Percentiles rank a stretch among this genome's conserved stretches.
phyloP scores from a whole-genome alignment of 2,888 invertebrate species.

The Thecophora atra region DNA sequence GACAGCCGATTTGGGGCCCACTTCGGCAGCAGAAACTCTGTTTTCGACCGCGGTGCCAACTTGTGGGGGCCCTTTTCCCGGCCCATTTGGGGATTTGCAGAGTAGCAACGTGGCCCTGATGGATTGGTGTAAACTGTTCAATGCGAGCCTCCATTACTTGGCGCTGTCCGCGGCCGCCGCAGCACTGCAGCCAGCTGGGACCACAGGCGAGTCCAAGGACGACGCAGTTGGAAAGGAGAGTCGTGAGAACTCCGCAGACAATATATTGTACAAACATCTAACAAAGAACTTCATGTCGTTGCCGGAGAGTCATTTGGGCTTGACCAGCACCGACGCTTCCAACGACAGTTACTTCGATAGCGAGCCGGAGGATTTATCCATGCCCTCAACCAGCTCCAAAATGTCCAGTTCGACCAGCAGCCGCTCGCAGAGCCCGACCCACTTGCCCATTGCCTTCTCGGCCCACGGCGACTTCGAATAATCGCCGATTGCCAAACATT shows the following conservation, averaged over 20 bases:
- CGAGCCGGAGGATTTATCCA: constrained; percentile 63
- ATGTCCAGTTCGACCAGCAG: constrained; percentile 51
- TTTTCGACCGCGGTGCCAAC: constrained; percentile 10
- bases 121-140: constrained; percentile 79
- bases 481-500: constrained; percentile 33
- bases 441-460: constrained; percentile 45
- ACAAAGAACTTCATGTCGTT: constrained; percentile 65
- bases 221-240: background rate
- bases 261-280: constrained; percentile 72
- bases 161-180: constrained; percentile 57
- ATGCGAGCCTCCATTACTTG: constrained; percentile 64
- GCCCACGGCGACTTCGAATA: constrained; percentile 52
- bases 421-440: constrained; percentile 53
- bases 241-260: constrained; percentile 46
- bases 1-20: background rate
- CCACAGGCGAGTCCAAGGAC: constrained; percentile 40
- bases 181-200: constrained; percentile 48
- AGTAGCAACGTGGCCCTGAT: constrained; percentile 69
- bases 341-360: constrained; percentile 59
- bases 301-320: constrained; percentile 50
- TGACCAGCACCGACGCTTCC: constrained; percentile 55
- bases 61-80: constrained; percentile 39
- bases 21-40: background rate
- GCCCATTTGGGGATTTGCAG: constrained; percentile 46
- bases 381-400: constrained; percentile 55